Conservation (phyloP, 2,888 invertebrate species). For the Agrotis segetum region DNA sequence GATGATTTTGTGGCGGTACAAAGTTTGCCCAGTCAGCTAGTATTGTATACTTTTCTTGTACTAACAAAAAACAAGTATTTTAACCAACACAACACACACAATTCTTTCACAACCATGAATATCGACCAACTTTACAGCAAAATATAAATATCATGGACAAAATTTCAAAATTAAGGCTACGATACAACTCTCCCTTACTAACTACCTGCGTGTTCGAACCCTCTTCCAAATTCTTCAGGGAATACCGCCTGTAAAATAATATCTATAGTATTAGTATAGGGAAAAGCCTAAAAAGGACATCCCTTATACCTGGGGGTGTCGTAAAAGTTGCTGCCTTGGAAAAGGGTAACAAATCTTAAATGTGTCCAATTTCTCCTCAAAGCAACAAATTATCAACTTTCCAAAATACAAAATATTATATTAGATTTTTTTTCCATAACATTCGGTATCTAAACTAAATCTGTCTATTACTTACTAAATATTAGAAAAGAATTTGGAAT, state of each 20-base stretch:
- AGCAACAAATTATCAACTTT: too few relatives aligned
- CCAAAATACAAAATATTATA: too few relatives aligned
- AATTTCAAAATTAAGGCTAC: background rate
- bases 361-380: background rate
- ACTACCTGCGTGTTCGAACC: conserved; percentile 22
- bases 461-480: too few relatives aligned
- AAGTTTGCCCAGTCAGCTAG: too few relatives aligned
- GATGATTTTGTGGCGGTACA: too few relatives aligned
- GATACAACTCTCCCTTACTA: background rate
- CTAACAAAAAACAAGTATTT: too few relatives aligned
- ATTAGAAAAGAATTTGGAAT: too few relatives aligned
- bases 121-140: background rate
- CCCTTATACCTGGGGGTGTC: background rate
- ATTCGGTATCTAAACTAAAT: too few relatives aligned
- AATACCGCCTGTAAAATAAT: background rate
- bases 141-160: background rate
- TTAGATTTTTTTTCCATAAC: too few relatives aligned
- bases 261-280: background rate
- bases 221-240: background rate
- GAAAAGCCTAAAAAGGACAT: background rate
- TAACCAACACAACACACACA: too few relatives aligned
- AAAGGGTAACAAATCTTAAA: background rate
- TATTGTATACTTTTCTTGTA: too few relatives aligned
- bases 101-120: too few relatives aligned
- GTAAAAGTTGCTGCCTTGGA: background rate